These are phyloP conservation scores for Silurus lanzhouensis DNA, from an alignment of 2,797 vertebrate species.

Conservation along the genomic window DNA sequence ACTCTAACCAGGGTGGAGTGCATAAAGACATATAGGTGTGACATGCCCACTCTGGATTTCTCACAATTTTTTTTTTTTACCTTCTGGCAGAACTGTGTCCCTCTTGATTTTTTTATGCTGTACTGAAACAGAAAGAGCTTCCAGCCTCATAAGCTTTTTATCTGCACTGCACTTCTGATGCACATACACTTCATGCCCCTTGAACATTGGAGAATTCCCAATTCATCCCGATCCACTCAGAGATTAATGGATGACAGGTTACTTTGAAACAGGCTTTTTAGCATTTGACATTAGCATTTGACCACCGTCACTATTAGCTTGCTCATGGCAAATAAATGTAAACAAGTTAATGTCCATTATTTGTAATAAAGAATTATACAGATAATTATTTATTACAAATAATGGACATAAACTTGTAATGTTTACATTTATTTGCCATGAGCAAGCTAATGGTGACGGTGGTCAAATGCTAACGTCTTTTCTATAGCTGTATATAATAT, in stretches of 20 bases:
- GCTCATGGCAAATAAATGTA: too few relatives aligned
- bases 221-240: not conserved
- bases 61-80: not conserved
- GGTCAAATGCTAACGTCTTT: not conserved
- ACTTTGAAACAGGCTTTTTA: not conserved
- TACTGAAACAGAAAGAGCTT: constrained; percentile 19
- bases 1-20: not conserved
- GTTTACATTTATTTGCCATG: too few relatives aligned
- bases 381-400: too few relatives aligned
- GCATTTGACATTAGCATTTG: not conserved
- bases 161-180: constrained; percentile 10
- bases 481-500: not conserved
- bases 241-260: not conserved
- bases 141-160: constrained; percentile 25
- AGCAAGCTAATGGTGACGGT: not conserved
- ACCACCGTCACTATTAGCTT: not conserved
- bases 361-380: too few relatives aligned
- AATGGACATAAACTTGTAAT: too few relatives aligned
- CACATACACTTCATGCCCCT: not conserved
- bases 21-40: not conserved
- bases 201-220: constrained; percentile 14
- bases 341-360: too few relatives aligned
- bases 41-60: not conserved
- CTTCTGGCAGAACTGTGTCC: not conserved
- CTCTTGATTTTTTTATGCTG: constrained; percentile 13